Conservation (phyloP, 2,797 vertebrate species). For the Spondyliosoma cantharus region DNA sequence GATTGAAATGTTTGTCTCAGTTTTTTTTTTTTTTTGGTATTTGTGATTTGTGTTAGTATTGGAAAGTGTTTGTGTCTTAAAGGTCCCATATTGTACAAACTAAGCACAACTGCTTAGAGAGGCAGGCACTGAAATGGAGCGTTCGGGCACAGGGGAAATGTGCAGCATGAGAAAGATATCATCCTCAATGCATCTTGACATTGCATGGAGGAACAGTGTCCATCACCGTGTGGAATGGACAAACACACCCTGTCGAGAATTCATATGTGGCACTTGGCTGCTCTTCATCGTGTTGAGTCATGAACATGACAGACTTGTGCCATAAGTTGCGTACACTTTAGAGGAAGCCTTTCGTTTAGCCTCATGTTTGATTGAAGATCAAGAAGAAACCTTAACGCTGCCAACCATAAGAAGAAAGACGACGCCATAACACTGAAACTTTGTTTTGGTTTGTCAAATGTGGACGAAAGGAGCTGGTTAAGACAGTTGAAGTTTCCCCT, state of each 20-base stretch:
- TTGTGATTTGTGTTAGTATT: neutral
- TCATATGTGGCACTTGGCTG: neutral
- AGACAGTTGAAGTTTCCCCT: neutral
- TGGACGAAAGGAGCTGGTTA: neutral
- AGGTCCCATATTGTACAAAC: too few relatives aligned
- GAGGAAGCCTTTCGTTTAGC: neutral
- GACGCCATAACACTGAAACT: neutral
- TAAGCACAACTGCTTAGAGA: too few relatives aligned
- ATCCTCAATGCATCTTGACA: neutral
- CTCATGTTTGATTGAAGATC: neutral
- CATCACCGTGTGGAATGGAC: neutral
- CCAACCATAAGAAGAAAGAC: too few relatives aligned
- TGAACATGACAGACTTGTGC: neutral
- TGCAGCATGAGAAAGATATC: too few relatives aligned
- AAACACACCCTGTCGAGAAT: neutral
- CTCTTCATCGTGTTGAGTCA: neutral
- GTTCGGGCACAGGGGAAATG: too few relatives aligned
- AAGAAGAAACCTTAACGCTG: too few relatives aligned
- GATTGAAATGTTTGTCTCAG: neutral
- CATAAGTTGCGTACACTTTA: neutral
- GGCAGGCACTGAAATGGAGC: too few relatives aligned
- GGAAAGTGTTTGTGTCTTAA: neutral
- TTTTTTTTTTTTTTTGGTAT: too few relatives aligned
- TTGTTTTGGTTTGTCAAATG: neutral
- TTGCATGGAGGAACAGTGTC: neutral